Percentiles rank a stretch among this genome's conserved stretches.
These are phyloP conservation scores for Balanococcus diminutus DNA, from an alignment of 2,888 invertebrate species.

Conservation along the genomic window DNA sequence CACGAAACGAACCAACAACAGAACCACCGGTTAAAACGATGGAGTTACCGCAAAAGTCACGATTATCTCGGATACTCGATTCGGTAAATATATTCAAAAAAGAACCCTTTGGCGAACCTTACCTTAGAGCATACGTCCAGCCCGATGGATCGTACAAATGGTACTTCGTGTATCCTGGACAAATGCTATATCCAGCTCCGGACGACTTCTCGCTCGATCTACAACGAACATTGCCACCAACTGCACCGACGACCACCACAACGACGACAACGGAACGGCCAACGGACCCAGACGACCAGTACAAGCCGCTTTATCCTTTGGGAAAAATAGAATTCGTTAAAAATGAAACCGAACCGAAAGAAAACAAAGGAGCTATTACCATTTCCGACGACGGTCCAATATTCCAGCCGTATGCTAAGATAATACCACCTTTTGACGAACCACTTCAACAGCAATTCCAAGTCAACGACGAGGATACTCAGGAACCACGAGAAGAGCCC, in stretches of 20 bases:
- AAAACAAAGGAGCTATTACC: not conserved
- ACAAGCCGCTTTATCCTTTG: not conserved
- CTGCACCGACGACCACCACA: not conserved
- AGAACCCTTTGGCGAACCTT: not conserved
- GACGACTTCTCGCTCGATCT: not conserved
- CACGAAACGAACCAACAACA: not conserved
- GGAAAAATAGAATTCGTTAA: slow-evolving; percentile 19
- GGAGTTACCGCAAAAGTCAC: not conserved
- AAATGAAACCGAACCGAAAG: not conserved
- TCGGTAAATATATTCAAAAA: not conserved
- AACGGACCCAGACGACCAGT: not conserved
- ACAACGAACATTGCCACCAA: not conserved
- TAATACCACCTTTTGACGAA: slow-evolving; percentile 9
- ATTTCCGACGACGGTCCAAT: not conserved
- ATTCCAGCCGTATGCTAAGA: not conserved
- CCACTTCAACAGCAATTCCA: not conserved
- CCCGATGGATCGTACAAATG: not conserved
- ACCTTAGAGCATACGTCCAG: not conserved
- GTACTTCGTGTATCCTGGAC: slow-evolving; percentile 10
- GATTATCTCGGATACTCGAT: not conserved
- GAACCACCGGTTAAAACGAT: not conserved
- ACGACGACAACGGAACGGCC: not conserved
- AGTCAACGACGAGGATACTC: not conserved
- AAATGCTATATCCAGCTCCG: not conserved
- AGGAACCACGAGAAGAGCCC: not conserved